These are phyloP conservation scores for Agonopterix alstromeriana DNA, from an alignment of 2,888 invertebrate genomes.

Conservation along the genomic window DNA sequence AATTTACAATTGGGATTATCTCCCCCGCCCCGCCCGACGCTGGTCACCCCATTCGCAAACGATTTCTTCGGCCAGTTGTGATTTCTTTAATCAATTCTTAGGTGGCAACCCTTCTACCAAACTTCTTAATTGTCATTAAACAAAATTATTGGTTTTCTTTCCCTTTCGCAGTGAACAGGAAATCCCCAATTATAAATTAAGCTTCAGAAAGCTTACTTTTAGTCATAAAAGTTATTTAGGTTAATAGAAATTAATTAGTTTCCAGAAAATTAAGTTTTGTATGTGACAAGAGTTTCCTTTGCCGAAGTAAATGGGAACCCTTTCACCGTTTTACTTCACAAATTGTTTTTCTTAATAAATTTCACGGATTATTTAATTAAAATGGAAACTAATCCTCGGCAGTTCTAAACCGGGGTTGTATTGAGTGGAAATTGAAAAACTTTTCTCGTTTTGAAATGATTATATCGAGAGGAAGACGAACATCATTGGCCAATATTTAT, in stretches of 20 bases:
- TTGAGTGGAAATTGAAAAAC: slow-evolving; percentile 68
- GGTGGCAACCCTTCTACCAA: slow-evolving; percentile 23
- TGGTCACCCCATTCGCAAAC: slow-evolving; percentile 4
- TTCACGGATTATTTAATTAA: slow-evolving; percentile 48
- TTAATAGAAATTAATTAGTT: no score
- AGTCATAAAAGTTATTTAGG: no score
- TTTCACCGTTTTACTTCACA: neutral
- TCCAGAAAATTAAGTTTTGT: no score
- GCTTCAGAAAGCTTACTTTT: no score
- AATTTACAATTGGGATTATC: slow-evolving; percentile 48
- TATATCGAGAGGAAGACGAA: slow-evolving; percentile 48
- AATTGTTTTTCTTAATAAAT: slow-evolving; percentile 22
- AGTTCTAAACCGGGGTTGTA: slow-evolving; percentile 36
- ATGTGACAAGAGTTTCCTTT: no score
- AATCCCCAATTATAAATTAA: no score
- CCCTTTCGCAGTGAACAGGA: neutral
- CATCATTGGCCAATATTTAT: slow-evolving; percentile 66
- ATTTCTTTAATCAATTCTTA: slow-evolving; percentile 39
- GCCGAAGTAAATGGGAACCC: neutral
- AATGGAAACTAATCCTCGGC: slow-evolving; percentile 44
- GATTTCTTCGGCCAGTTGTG: slow-evolving; percentile 19
- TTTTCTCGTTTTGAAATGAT: slow-evolving; percentile 66
- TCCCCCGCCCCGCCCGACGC: slow-evolving; percentile 12
- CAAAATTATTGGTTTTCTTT: slow-evolving; percentile 3
- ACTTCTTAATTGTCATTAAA: slow-evolving; percentile 6